A percentile compares a stretch with the other conserved stretches of the same genome.
Conservation (phyloP, 2,797 vertebrate species). For the Melanotaenia pygmaea region DNA sequence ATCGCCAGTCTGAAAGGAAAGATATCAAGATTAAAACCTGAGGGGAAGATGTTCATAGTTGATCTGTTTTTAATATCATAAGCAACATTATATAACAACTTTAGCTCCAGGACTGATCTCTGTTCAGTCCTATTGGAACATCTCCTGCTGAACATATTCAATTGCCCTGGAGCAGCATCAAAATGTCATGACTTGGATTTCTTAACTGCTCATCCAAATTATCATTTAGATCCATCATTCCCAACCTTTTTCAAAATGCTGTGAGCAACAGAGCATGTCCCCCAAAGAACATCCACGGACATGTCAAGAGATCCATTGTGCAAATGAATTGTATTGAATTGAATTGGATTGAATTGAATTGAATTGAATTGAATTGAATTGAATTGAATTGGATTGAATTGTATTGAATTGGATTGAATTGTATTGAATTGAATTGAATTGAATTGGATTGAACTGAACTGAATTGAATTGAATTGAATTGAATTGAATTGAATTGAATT, state of each 20-base stretch:
- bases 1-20: constrained; percentile 36
- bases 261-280: background rate
- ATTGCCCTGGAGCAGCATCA: constrained; percentile 14
- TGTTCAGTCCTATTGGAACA: constrained; percentile 10
- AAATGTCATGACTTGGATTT: constrained; percentile 11
- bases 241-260: background rate
- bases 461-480: too few relatives aligned
- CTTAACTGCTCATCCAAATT: constrained; percentile 10
- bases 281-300: too few relatives aligned
- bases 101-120: constrained; percentile 5
- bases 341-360: background rate
- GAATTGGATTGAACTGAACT: too few relatives aligned
- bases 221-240: background rate
- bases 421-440: background rate
- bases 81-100: constrained; percentile 7
- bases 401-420: too few relatives aligned
- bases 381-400: too few relatives aligned
- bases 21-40: constrained; percentile 22
- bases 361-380: too few relatives aligned
- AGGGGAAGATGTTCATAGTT: constrained; percentile 25
- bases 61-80: constrained; percentile 12
- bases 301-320: too few relatives aligned
- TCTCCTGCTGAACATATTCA: constrained; percentile 7
- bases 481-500: background rate
- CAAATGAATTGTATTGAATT: too few relatives aligned